phyloP scores from a whole-genome alignment of 2,113 vertebrate species.

The Picathartes gymnocephalus region DNA sequence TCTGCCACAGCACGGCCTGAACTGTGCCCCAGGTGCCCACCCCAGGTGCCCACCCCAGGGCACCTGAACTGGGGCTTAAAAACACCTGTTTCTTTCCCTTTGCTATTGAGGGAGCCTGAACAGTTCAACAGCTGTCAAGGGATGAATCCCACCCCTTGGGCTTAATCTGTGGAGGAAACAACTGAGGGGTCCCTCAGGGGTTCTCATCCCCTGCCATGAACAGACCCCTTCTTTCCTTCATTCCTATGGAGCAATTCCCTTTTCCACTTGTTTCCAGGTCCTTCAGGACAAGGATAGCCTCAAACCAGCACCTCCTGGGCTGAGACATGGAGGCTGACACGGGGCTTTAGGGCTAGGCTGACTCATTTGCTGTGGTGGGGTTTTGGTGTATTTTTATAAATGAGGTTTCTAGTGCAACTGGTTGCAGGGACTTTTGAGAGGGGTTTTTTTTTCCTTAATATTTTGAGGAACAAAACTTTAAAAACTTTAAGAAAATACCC shows the following conservation, averaged over 20 bases:
- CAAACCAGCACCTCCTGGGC: not conserved
- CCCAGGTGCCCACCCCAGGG: not conserved
- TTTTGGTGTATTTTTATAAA: not conserved
- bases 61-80: not conserved
- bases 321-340: fast-evolving
- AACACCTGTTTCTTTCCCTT: not conserved
- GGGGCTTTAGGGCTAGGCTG: not conserved
- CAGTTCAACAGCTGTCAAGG: not conserved
- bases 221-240: not conserved
- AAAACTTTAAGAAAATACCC: constrained; percentile 44
- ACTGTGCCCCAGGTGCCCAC: not conserved
- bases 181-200: fast-evolving
- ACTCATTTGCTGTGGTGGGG: not conserved
- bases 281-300: not conserved
- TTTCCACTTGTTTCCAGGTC: no score
- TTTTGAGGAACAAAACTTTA: constrained; percentile 52
- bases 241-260: fast-evolving
- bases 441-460: not conserved
- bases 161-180: not conserved
- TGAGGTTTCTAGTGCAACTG: not conserved
- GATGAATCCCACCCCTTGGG: not conserved
- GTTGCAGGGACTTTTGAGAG: constrained; percentile 6
- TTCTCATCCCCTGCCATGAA: not conserved
- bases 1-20: not conserved
- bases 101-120: not conserved